These are phyloP conservation scores for Onychomys leucogaster DNA, from an alignment of 2,797 vertebrate species.

Conservation along the genomic window DNA sequence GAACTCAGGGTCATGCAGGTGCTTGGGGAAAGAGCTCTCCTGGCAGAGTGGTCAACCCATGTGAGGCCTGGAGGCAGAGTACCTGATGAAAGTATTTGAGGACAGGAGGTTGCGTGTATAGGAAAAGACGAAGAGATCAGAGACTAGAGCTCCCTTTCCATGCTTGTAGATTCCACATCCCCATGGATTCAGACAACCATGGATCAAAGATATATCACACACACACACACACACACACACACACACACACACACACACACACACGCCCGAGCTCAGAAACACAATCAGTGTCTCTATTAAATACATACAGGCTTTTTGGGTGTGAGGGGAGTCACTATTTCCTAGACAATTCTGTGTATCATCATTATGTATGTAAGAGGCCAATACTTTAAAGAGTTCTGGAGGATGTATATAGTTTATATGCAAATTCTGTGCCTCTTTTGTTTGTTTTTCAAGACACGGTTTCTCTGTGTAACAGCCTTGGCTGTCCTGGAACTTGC, in stretches of 20 bases:
- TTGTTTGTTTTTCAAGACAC: not conserved
- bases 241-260: not conserved
- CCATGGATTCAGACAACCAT: not conserved
- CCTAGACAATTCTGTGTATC: not conserved
- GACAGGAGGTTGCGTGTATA: not conserved
- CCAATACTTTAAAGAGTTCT: not conserved
- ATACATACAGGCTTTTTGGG: not conserved
- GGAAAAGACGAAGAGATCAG: not conserved
- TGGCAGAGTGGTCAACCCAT: constrained; percentile 2
- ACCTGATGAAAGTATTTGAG: not conserved
- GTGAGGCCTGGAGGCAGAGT: not conserved
- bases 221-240: not conserved
- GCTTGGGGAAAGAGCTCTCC: not conserved
- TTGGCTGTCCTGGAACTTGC: not conserved
- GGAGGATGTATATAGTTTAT: not conserved
- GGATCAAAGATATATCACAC: not conserved
- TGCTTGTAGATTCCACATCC: not conserved
- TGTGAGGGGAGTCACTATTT: not conserved
- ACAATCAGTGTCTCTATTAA: not conserved
- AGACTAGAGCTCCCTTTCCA: not conserved
- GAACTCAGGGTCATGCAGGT: not conserved
- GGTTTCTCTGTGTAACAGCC: not conserved
- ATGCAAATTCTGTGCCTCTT: not conserved
- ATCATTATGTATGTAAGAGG: not conserved
- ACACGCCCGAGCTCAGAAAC: not conserved